Evolutionary conservation across 2,888 invertebrate genomes (phyloP).

Genomic region (Chrysodeixis includens): DNA sequence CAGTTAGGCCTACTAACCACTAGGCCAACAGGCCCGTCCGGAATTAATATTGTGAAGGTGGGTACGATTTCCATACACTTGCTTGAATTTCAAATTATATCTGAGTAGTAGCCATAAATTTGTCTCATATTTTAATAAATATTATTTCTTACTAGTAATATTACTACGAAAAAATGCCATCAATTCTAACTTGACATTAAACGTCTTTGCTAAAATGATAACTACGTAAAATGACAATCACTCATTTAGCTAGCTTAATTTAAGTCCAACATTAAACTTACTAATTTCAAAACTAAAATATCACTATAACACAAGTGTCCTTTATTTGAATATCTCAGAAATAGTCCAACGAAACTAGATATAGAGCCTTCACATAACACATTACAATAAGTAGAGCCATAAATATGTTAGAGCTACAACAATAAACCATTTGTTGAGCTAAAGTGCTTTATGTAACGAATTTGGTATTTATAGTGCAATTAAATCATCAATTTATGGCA

Average conservation of each 20-base stretch:
- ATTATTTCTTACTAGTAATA: not conserved
- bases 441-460: constrained; percentile 39
- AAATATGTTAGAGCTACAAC: constrained; percentile 63
- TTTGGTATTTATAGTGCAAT: constrained; percentile 50
- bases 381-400: constrained; percentile 68
- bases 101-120: not conserved
- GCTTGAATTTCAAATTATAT: constrained; percentile 1
- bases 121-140: not conserved
- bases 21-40: no score
- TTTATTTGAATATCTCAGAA: constrained; percentile 8
- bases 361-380: constrained; percentile 51
- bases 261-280: no score
- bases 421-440: constrained; percentile 41
- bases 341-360: constrained; percentile 23
- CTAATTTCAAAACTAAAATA: not conserved
- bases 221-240: no score
- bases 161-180: no score
- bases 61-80: not conserved
- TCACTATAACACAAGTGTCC: constrained; percentile 1
- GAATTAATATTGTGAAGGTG: not conserved
- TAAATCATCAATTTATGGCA: constrained; percentile 53
- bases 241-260: no score
- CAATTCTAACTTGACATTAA: no score
- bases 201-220: no score
- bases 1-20: no score